Base-by-base conservation (phyloP, 2,113 vertebrate genomes). In the Salvelinus sp. region DNA sequence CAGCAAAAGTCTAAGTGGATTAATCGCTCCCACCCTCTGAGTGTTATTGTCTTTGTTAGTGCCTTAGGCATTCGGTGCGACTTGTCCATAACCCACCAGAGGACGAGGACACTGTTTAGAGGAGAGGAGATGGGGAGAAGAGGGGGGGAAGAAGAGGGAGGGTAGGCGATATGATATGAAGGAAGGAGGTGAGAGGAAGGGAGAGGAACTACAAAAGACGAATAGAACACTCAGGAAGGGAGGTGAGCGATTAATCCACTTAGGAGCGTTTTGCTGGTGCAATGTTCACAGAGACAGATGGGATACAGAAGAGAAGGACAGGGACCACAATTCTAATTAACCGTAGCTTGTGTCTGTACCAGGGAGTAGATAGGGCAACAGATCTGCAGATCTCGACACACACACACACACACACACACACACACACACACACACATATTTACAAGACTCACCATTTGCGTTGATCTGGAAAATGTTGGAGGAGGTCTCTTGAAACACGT, bases 401-500 rank as follows among this genome's bases (percentile, higher is more conserved):
- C 33, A 6, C 38, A 9, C 38, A 67, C 27, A 72, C 64, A 20
- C 7, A 38, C 28, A 16, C 38, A 44, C 38, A 2, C 7, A 10
- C 7, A 67, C 27, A 74, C 58, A 20, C 10, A 54, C 47, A 16
- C 7, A 9, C 38, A 2, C 7, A 10, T 2, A 65, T 75, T 30
- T 62, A 71, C 28, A 14, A 72, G 22, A 54, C 94, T 71, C 87
- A 96, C 96, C 96, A 0, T 94, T 96, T 81, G 93, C 90, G 76
- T 96, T 97, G 88, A 97, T 96, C 82, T 89, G 91, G 90, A 95
- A 97, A 86, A 96, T 92, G 0, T 87, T 95, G 85, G 95, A 94
- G 0, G 95, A 95, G 20, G 93, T 94, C 85, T 95, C 94, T 82
- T 96, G 95, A 80, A 97, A 95, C 77, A 98, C 94, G 47, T 97